A percentile compares a stretch with the other conserved stretches of the same genome.
Conservation (phyloP, 1,140 invertebrate genomes). For the Eufriesea mexicana region DNA sequence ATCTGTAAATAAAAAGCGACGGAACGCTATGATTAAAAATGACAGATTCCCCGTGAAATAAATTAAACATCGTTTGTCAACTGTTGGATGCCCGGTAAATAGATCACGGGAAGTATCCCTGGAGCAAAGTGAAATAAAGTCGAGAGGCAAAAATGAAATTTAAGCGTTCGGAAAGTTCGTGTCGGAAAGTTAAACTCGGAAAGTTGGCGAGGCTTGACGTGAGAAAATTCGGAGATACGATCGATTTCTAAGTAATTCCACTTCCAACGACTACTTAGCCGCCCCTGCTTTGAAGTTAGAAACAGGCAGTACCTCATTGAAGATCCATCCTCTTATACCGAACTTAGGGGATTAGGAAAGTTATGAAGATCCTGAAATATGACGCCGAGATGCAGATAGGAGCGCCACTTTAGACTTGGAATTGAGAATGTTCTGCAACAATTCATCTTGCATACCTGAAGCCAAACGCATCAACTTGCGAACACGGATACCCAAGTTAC, state of each 20-base stretch:
- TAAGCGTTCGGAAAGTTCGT: too few relatives aligned
- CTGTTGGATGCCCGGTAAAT: too few relatives aligned
- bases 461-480: background rate
- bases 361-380: constrained; percentile 19
- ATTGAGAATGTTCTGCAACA: background rate
- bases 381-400: background rate
- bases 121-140: too few relatives aligned
- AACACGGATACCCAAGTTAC: background rate
- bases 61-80: too few relatives aligned
- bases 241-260: constrained; percentile 10
- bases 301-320: constrained; percentile 5
- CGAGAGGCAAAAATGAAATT: too few relatives aligned
- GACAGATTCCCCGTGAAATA: too few relatives aligned
- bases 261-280: constrained; percentile 5
- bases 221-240: background rate
- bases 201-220: background rate
- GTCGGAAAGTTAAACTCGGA: background rate
- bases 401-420: background rate
- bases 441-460: background rate
- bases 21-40: too few relatives aligned
- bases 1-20: too few relatives aligned
- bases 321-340: constrained; percentile 12
- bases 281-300: constrained; percentile 17
- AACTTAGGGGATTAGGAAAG: constrained; percentile 25
- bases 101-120: too few relatives aligned